These are phyloP conservation scores for Lissonota sp. DNA, from an alignment of 2,888 invertebrate genomes.

Conservation along the genomic window DNA sequence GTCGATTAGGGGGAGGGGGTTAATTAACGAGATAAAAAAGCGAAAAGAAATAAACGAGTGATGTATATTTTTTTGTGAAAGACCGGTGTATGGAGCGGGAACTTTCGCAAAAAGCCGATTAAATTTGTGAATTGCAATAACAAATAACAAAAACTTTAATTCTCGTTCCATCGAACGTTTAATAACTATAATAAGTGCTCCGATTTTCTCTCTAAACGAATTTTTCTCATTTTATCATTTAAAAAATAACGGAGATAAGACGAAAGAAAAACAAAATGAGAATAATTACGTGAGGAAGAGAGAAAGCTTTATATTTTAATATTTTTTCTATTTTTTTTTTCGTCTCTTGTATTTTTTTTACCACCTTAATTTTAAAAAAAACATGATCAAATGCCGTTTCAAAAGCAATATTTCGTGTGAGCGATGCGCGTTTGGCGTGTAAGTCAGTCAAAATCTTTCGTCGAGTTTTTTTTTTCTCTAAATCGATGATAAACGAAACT, in stretches of 20 bases:
- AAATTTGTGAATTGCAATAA: conserved; percentile 61
- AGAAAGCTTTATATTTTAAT: conserved; percentile 29
- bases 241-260: conserved; percentile 56
- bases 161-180: conserved; percentile 42
- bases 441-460: conserved; percentile 55
- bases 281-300: conserved; percentile 34
- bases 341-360: conserved; percentile 46
- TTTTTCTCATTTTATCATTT: conserved; percentile 30
- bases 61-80: conserved; percentile 38
- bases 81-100: conserved; percentile 51
- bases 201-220: conserved; percentile 50
- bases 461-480: conserved; percentile 24
- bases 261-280: conserved; percentile 52
- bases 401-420: conserved; percentile 60
- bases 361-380: conserved; percentile 56
- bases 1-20: background rate
- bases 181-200: conserved; percentile 46
- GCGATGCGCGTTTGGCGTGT: conserved; percentile 52
- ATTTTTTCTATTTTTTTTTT: conserved; percentile 65
- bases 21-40: conserved; percentile 29
- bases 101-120: conserved; percentile 61
- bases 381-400: conserved; percentile 64
- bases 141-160: conserved; percentile 51
- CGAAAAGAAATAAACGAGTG: conserved; percentile 39
- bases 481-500: conserved; percentile 33